Base-by-base conservation (phyloP, 2,888 invertebrate genomes). In the Dasysyrphus tricinctus region DNA sequence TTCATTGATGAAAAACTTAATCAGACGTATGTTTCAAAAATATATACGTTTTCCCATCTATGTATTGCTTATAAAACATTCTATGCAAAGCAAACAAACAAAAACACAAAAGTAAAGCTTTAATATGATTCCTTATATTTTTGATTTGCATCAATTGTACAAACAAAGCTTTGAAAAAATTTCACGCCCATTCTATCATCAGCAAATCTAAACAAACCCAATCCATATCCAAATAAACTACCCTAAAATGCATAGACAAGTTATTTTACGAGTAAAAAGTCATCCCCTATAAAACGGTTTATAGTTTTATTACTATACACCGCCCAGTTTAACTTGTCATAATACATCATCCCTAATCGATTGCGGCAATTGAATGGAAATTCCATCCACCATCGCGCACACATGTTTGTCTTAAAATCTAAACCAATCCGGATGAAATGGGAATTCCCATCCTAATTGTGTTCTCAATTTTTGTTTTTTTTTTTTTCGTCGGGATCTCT, bases 371-470 rank as follows among this genome's bases (percentile, higher is more conserved):
- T 80, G 73, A 81, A 85, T 74, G 81, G 78, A 79, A 86, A 72
- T 85, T 57, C 85, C 85, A 77, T 34, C 34, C 54, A 56, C 84
- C 84, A 76, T 49, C 19, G 61, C 44, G 19, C 76, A 59, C 72
- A 44, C 67, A 70, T 32, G 57, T 47, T 32, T 63, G 57, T 65
- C 63, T 70, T 24, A 29, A n/a, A 6, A 14, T 14, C 42, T 39
- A 73, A 37, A 61, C 12, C 61, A 37, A 73, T 80, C 72, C 78
- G 54, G 78, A 75, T 5, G 72, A 82, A 81, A 72, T 82, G 86
- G 86, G 86, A 86, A 86, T 86, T 82, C 86, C 86, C 86, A 86
- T 82, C 78, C 77, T 77, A 85, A 73, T 73, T 70, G 56, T 75
- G 72, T 76, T 77, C 57, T 76, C 59, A 29, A 19, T 8, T 75